These are phyloP conservation scores for Siniperca chuatsi DNA, from an alignment of 2,113 vertebrate species.

Conservation along the genomic window DNA sequence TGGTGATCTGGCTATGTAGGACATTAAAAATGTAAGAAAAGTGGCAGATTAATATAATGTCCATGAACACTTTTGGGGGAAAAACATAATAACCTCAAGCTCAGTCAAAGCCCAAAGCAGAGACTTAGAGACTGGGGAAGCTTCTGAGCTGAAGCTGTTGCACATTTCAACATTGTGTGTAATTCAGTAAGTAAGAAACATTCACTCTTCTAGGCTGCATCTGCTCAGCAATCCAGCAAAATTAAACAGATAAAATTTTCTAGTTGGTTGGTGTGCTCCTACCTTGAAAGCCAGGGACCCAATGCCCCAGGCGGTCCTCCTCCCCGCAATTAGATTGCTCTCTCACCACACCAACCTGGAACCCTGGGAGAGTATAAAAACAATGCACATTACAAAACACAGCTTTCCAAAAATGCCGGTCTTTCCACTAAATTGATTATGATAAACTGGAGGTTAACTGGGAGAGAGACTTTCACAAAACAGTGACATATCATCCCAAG, in stretches of 20 bases:
- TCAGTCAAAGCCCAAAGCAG: background rate
- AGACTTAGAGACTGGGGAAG: background rate
- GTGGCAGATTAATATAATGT: background rate
- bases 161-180: background rate
- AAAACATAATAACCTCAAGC: background rate
- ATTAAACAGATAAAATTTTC: background rate
- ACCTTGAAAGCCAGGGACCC: conserved; percentile 81
- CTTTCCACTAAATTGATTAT: background rate
- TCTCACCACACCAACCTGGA: conserved; percentile 84
- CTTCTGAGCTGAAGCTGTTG: background rate
- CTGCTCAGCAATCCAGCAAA: background rate
- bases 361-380: conserved; percentile 60
- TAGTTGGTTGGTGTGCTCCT: background rate
- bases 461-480: background rate
- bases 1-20: background rate
- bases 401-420: background rate
- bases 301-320: conserved; percentile 76
- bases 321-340: conserved; percentile 77
- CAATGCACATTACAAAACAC: background rate
- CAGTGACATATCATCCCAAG: background rate
- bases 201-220: background rate
- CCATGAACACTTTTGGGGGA: background rate
- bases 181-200: background rate
- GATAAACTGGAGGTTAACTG: background rate
- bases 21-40: background rate